Evolutionary conservation across 2,797 vertebrate genomes (phyloP), one percentile per base, ranked within the genome.

Genomic region (Rhinatrema bivittatum): DNA sequence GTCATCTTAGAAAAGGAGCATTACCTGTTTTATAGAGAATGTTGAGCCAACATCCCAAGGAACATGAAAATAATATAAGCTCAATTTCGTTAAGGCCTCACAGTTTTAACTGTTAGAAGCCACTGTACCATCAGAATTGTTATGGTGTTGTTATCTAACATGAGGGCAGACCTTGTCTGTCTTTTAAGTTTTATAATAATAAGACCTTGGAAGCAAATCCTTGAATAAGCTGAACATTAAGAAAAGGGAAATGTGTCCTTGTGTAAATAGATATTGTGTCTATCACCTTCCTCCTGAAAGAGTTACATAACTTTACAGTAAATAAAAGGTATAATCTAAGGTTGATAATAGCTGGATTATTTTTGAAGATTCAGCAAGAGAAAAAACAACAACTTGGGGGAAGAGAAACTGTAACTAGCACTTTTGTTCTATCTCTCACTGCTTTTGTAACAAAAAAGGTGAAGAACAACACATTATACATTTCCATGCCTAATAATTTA

Each of bases 201-300:
- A 75, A 79, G 76, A 71, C 80, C 79, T 84, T 86, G 82, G 70
- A 79, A 78, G 70, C 62, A 78, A 82, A 85, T 81, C 82, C 79
- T 84, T 82, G 80, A 81, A 73, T 78, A 65, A 79, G 67, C 50
- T 44, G 62, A 76, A 70, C 62, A 78, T 73, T 76, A 75, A 69
- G 69, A 75, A 80, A 77, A 61, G 67, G 71, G 55, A 81, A 82
- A 76, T 62, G 51, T 81, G 81, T 82, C 81, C 78, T 84, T 85
- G 82, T 64, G 56, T 79, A 76, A 79, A 75, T 29, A 81, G 73
- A 79, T 82, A 85, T 80, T 82, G 61, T 82, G 81, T 81, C 81
- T 85, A 80, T 78, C 77, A 84, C 76, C 73, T 81, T 81, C 74
- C 62, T 72, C 59, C 63, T 19, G 54, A 34, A 82, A 75, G 74